Percentiles rank a stretch among this genome's conserved stretches.
Conservation (phyloP, 2,797 vertebrate species). For the Buphagus erythrorhynchus region DNA sequence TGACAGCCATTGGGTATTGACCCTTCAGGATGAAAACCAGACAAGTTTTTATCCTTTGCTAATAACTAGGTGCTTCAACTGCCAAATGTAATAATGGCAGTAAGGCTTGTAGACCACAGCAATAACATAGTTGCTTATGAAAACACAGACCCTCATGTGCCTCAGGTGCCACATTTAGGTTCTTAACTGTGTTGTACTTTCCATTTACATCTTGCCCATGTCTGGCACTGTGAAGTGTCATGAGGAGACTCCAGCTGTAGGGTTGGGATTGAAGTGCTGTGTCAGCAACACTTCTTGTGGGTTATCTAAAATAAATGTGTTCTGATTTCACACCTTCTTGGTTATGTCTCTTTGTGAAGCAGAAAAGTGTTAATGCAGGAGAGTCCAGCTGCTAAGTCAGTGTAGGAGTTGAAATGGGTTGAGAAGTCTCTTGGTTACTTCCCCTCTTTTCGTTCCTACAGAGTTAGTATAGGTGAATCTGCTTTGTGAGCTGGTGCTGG, state of each 20-base stretch:
- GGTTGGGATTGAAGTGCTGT: not conserved
- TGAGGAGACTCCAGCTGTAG: not conserved
- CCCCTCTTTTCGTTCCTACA: not conserved
- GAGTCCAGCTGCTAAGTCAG: not conserved
- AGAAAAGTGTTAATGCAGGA: not conserved
- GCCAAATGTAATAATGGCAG: not conserved
- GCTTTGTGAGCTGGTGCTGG: not conserved
- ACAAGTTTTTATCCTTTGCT: not conserved
- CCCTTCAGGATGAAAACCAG: not conserved
- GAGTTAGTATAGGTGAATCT: not conserved
- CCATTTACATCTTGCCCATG: not conserved
- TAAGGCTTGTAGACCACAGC: not conserved
- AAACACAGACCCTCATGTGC: not conserved
- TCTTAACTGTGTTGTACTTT: not conserved
- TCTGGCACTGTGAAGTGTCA: not conserved
- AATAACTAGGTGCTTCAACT: not conserved
- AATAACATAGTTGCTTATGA: not conserved
- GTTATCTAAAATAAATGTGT: not conserved
- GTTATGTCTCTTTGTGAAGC: not conserved
- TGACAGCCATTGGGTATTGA: not conserved
- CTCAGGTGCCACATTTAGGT: not conserved
- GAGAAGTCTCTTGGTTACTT: not conserved
- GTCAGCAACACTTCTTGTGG: not conserved
- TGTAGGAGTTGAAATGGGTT: not conserved
- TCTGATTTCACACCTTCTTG: not conserved